Base-by-base conservation (phyloP, 2,888 invertebrate species). In the Mesochorus sp. region DNA sequence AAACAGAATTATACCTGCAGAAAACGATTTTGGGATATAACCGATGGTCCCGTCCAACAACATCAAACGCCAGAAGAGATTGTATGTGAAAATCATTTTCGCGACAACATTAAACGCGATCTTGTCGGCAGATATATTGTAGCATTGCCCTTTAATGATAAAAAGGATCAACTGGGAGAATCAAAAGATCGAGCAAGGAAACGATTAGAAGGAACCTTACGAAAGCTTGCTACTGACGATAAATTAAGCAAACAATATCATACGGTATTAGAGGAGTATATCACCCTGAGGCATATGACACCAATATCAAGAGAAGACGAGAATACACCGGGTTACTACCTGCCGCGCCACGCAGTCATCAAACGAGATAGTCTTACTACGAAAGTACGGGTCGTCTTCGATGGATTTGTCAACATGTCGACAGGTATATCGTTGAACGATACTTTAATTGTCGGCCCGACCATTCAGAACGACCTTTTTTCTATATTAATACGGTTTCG, bases 261-360 rank as follows among this genome's bases (percentile, higher is more conserved):
- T 0, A 37, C 47, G 6, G 70, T 78, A 6, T 61, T 82, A 2
- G 17, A 64, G 0, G 81, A 84, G 12, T 84, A 81, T 37, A 6
- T 79, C 8, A 51, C 74, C n/a, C 39, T 76, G 10, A 68, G 78
- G 28, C 80, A 83, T 49, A 83, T 83, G 81, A n/a, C 57, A 12
- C 14, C 6, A 26, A 10, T 26, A 3, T 39, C 39, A 10, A 39
- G n/a, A n/a, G 26, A 49, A 6, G 8, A 2, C 12, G 0, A 24
- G 26, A 26, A 0, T n/a, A 10, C 8, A 26, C 10, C 3, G 12
- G 49, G 19, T 3, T 49, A 26, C 12, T 49, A 26, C 12, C 19
- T 49, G 4, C 49, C 49, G 24, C 49, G 26, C 37, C 55, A 37
- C 37, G 55, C 55, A 4, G 37, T 57, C 8, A 57, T 57, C 12